Base-by-base conservation (phyloP, 2,113 vertebrate genomes). In the Eurypyga helias region DNA sequence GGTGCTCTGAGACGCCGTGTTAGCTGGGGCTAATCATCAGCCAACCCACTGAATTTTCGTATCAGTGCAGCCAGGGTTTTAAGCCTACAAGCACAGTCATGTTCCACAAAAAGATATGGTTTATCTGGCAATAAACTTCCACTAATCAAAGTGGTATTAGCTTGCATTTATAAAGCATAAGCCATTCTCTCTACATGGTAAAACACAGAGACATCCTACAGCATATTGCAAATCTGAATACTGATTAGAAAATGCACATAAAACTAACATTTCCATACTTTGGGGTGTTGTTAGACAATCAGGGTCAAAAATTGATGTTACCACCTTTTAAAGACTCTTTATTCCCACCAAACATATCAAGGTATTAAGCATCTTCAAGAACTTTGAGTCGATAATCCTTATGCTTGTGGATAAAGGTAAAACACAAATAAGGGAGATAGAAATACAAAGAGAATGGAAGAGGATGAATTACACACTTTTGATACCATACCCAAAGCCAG, bases 111-210 rank as follows among this genome's bases (percentile, higher is more conserved):
- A 87, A 95, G 81, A 67, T 81, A 36, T 13, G 48, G 31, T 85
- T 89, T 58, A 78, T 89, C 79, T 87, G 82, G 81, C 58, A 94
- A 62, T 64, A 70, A 95, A 90, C 66, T 29, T 48, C 26, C 82
- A 18, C 58, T 43, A 86, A 88, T 75, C 85, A 93, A 86, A 75
- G 65, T 4, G 34, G 52, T 5, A 60, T n/a, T 54, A 79, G 65
- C 54, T 13, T 16, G 61, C 45, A 65, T 61, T 86, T 18, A 55
- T 24, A 87, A 46, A 83, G 45, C 71, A 28, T 8, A 38, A 84
- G 24, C 76, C 0, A 0, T 45, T 80, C 52, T 55, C 23, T 41
- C 33, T 28, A 5, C 33, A 3, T 24, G 10, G 33, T 7, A 48
- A 49, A 83, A 31, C 6, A 34, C 6, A 34, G 15, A 79, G 11